phyloP scores from a whole-genome alignment of 2,113 vertebrate genomes.

The Cyprinus carpio region DNA sequence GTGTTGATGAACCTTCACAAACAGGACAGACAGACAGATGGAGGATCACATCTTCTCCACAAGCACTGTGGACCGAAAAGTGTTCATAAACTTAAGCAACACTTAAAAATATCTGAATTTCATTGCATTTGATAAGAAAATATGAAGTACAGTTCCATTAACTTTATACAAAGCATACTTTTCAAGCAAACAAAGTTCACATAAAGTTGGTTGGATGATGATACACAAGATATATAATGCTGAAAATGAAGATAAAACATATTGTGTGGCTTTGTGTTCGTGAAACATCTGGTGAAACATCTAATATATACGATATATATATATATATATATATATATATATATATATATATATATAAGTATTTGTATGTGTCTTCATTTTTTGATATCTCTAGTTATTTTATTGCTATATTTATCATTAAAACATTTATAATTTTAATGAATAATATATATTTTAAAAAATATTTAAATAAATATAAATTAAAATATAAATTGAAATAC shows the following conservation, averaged over 20 bases:
- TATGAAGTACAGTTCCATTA: neutral
- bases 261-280: neutral
- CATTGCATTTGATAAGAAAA: neutral
- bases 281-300: too few species aligned
- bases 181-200: neutral
- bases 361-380: too few species aligned
- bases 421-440: too few species aligned
- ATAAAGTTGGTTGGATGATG: neutral
- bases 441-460: too few species aligned
- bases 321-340: too few species aligned
- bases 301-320: too few species aligned
- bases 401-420: too few species aligned
- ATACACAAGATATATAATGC: neutral
- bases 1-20: conserved; percentile 64
- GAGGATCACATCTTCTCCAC: neutral
- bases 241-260: neutral
- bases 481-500: too few species aligned
- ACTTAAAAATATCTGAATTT: neutral
- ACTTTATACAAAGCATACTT: neutral
- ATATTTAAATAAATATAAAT: too few species aligned
- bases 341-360: too few species aligned
- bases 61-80: neutral
- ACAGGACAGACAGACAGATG: conserved; percentile 42
- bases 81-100: neutral
- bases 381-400: too few species aligned